Percentiles rank a stretch among this genome's conserved stretches.
Conservation (phyloP, 2,888 invertebrate genomes). For the Matsumyia berberina region DNA sequence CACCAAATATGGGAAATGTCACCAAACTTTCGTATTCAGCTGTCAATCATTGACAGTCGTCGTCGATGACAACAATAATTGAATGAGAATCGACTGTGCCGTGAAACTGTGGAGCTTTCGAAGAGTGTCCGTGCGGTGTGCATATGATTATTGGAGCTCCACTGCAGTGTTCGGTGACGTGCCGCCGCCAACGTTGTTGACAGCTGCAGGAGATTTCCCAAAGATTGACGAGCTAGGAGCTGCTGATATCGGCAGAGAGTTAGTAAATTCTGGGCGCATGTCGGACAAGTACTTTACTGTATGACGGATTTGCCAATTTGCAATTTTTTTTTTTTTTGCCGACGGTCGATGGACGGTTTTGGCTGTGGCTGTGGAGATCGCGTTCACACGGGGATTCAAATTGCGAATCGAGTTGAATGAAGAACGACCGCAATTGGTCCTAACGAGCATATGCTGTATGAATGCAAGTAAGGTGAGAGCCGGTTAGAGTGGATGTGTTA, state of each 20-base stretch:
- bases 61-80: slow-evolving; percentile 74
- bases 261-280: slow-evolving; percentile 74
- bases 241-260: slow-evolving; percentile 63
- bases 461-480: slow-evolving; percentile 39
- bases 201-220: slow-evolving; percentile 59
- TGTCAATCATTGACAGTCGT: slow-evolving; percentile 75
- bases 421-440: slow-evolving; percentile 68
- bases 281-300: slow-evolving; percentile 75
- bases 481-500: slow-evolving; percentile 45
- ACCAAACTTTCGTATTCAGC: slow-evolving; percentile 75
- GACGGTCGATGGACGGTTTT: not conserved
- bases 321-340: slow-evolving; percentile 53
- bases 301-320: slow-evolving; percentile 76
- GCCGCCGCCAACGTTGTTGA: slow-evolving; percentile 19
- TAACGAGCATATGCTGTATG: slow-evolving; percentile 70
- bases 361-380: slow-evolving; percentile 6
- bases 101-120: slow-evolving; percentile 42
- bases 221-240: slow-evolving; percentile 65
- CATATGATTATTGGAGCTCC: slow-evolving; percentile 71
- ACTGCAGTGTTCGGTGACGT: slow-evolving; percentile 4
- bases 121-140: slow-evolving; percentile 62
- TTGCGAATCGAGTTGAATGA: slow-evolving; percentile 51
- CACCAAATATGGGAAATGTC: slow-evolving; percentile 76
- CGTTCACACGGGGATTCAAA: slow-evolving; percentile 70
- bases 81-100: slow-evolving; percentile 63